These are phyloP conservation scores for Gymnobelideus leadbeateri DNA, from an alignment of 2,113 vertebrate species.

Conservation along the genomic window DNA sequence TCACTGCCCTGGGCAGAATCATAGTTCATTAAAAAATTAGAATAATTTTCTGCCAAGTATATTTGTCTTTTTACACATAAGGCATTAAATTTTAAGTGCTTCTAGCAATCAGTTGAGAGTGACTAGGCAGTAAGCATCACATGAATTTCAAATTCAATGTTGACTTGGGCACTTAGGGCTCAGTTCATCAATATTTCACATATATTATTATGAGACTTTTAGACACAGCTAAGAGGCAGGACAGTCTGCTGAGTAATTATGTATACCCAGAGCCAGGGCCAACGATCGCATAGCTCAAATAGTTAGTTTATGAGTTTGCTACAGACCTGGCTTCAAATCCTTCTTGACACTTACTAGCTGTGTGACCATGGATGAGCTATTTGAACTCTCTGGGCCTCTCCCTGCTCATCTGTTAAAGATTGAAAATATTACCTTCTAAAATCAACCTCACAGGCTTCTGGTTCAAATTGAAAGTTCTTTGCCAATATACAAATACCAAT, in stretches of 20 bases:
- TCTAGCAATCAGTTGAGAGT: slow-evolving; percentile 38
- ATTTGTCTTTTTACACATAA: slow-evolving; percentile 53
- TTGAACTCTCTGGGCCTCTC: neutral
- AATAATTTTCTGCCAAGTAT: slow-evolving; percentile 53
- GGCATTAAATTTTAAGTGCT: slow-evolving; percentile 57
- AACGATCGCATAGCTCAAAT: neutral
- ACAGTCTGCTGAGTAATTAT: neutral
- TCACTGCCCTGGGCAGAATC: slow-evolving; percentile 25
- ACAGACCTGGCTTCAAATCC: neutral
- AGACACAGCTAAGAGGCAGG: neutral
- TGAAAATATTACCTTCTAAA: neutral
- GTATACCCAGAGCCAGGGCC: neutral
- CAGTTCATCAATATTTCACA: slow-evolving; percentile 53
- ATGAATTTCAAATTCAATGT: slow-evolving; percentile 57
- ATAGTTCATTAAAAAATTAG: neutral
- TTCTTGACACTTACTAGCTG: neutral
- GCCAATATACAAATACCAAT: neutral
- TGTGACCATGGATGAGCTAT: neutral
- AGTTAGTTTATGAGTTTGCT: neutral
- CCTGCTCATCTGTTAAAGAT: neutral
- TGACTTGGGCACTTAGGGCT: slow-evolving; percentile 38
- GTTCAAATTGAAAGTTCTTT: neutral
- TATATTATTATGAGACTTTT: slow-evolving; percentile 52
- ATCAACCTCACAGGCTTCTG: neutral
- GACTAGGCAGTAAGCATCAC: slow-evolving; percentile 52